phyloP scores from a whole-genome alignment of 2,797 vertebrate species.

The Hapalemur alaotrensis region DNA sequence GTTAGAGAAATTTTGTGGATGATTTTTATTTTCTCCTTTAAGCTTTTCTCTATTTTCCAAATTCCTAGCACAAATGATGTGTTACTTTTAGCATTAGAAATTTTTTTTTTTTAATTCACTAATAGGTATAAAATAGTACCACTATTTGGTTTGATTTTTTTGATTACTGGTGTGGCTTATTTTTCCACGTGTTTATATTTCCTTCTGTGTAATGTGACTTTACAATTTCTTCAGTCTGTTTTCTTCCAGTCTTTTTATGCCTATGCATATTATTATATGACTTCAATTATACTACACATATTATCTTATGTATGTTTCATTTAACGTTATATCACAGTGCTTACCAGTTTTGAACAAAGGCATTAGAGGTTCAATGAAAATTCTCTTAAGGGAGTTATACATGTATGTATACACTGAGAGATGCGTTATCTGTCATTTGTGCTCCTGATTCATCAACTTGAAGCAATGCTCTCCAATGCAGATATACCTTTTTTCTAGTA shows the following conservation, averaged over 20 bases:
- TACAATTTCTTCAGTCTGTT: conserved; percentile 14
- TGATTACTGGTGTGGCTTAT: not conserved
- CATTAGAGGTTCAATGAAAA: not conserved
- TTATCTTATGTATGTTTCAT: not conserved
- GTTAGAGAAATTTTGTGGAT: not conserved
- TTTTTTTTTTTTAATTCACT: not conserved
- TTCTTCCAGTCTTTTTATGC: not conserved
- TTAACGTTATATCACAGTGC: not conserved
- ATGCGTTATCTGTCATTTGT: not conserved
- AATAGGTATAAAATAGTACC: not conserved
- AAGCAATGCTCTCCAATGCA: not conserved
- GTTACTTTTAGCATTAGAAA: not conserved
- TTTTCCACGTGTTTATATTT: not conserved
- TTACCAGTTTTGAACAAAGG: not conserved
- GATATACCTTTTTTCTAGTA: not conserved
- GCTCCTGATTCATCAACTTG: not conserved
- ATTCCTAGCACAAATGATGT: not conserved
- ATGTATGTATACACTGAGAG: not conserved
- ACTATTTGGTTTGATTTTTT: not conserved
- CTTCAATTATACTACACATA: not conserved
- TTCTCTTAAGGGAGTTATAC: not conserved
- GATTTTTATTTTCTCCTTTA: not conserved
- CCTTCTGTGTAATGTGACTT: not conserved
- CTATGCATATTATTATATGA: not conserved
- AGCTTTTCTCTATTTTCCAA: not conserved